Evolutionary conservation across 2,888 invertebrate genomes (phyloP), one percentile per base, ranked within the genome.

Genomic region (Lymantria dispar): DNA sequence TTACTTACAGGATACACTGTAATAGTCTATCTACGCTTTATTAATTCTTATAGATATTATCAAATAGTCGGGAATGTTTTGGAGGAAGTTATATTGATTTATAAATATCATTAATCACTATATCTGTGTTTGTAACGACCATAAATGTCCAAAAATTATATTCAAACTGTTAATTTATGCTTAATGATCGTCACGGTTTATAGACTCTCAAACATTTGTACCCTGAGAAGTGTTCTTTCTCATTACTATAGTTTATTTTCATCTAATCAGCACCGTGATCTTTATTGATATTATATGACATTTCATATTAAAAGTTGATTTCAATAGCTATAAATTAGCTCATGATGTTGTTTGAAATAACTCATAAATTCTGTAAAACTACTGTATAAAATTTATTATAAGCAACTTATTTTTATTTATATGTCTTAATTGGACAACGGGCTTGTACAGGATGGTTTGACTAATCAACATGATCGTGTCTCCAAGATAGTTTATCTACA

Each of bases 401-500:
- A 68, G 59, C 62, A 70, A 72, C 74, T 74, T 74, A 69, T 72
- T 74, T 72, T 74, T 74, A 75, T 78, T 75, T 75, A 73, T 72
- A 74, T 54, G 62, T 74, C 77, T 78, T 79, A 79, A 79, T 80
- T 78, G 77, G 72, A 68, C 58, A 59, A 60, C 58, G 59, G 62
- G 64, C 63, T 70, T 67, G 69, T 74, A 68, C 56, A 69, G 72
- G 67, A 69, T 65, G 62, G 63, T 64, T 64, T 62, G 58, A 55
- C 78, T 87, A 85, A 88, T 87, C 87, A 85, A 77, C 69, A 62
- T 72, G 75, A 89, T 87, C 88, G 67, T 88, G 87, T 87, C 76
- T 58, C 68, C 64, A 65, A 80, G 84, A 86, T 79, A 83, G 67
- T 78, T 80, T 89, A 89, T 90, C 87, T 81, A 70, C 62, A 56